Base-by-base conservation (phyloP, 2,888 invertebrate genomes). In the Taenaris catops region DNA sequence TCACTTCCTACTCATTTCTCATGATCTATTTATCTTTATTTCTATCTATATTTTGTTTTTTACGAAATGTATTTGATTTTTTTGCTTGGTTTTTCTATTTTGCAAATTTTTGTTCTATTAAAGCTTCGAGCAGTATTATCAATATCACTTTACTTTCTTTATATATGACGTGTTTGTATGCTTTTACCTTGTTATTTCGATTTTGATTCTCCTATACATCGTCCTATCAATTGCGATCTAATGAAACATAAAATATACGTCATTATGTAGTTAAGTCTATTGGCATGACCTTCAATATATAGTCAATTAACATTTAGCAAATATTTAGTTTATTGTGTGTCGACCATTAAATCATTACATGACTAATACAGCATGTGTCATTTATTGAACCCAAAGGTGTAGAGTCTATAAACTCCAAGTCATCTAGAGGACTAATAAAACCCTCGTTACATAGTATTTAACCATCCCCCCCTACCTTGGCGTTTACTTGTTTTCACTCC, bases 401-500 rank as follows among this genome's bases (percentile, higher is more conserved):
- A 83, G 69, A 55, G 48, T 54, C 54, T 54, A 53, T 45, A 46
- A 32, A 45, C 8, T 48, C 47, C 45, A 44, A 57, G 49, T 53
- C 47, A 52, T 58, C 60, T 63, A 63, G 57, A 52, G 12, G 39
- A 70, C 66, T 71, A 71, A 72, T 62, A 50, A 47, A 29, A 53
- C 63, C 60, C 56, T 45, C 53, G 52, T 59, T 49, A 48, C 50
- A 48, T 49, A 51, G 58, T 48, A 52, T 38, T 58, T 71, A 69
- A 76, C 70, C 67, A 58, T 49, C 55, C 73, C n/a, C n/a, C 83
- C 84, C 84, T 86, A 84, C 84, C 84, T 86, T 86, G 84, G 81
- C 75, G 75, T 79, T 78, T 71, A 60, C 51, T 43, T 44, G 35
- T 51, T 31, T 44, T 38, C 49, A 44, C 39, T 43, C 37, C 45